These are phyloP conservation scores for Netelia melanura DNA, from an alignment of 2,888 invertebrate genomes.

Conservation along the genomic window DNA sequence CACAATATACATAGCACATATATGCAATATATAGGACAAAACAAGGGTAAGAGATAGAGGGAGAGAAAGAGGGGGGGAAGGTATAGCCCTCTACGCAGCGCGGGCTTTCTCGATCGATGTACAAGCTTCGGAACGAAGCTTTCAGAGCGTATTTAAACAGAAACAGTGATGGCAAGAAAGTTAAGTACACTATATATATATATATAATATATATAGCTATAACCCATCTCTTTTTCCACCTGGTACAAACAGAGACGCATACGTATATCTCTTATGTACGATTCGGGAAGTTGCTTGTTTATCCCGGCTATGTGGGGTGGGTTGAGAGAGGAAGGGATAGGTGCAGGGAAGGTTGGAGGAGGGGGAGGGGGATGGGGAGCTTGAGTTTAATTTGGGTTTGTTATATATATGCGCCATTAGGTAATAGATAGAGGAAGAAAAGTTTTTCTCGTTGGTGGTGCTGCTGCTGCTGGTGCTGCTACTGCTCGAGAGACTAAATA, in stretches of 20 bases:
- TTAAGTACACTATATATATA: conserved; percentile 47
- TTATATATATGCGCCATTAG: conserved; percentile 39
- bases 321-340: no score
- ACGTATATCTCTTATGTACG: conserved; percentile 18
- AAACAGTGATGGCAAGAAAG: conserved; percentile 59
- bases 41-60: neutral
- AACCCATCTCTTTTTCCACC: neutral
- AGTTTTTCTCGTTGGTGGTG: conserved; percentile 20
- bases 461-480: no score
- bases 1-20: neutral
- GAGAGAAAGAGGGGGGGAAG: neutral
- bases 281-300: conserved; percentile 49
- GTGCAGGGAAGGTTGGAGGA: no score
- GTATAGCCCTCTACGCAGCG: conserved; percentile 49
- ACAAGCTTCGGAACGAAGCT: conserved; percentile 50
- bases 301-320: conserved; percentile 4
- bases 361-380: neutral
- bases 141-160: conserved; percentile 69
- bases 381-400: conserved; percentile 51
- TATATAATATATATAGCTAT: neutral
- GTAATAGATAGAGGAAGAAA: conserved; percentile 53
- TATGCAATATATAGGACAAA: neutral
- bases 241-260: neutral
- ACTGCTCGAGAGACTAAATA: conserved; percentile 16
- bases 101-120: conserved; percentile 69